Conservation (phyloP, 2,888 invertebrate species). For the Chrysina gloriosa region DNA sequence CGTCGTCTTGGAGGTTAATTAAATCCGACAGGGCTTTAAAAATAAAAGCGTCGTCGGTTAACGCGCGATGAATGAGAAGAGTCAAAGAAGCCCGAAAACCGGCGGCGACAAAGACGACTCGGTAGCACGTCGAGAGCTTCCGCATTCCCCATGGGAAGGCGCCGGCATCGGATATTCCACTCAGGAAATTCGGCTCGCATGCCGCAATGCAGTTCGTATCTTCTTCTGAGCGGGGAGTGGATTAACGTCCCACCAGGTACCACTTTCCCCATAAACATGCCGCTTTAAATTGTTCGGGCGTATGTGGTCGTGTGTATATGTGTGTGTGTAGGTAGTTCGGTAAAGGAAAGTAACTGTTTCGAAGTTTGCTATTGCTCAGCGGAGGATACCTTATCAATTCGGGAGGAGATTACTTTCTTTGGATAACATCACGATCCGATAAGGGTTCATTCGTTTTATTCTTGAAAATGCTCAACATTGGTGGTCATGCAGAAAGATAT, state of each 20-base stretch:
- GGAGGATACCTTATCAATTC: too few species aligned
- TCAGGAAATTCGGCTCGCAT: conserved; percentile 32
- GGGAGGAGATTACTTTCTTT: too few species aligned
- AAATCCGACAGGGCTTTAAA: conserved; percentile 13
- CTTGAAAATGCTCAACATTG: too few species aligned
- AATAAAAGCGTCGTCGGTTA: not conserved
- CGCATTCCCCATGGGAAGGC: not conserved
- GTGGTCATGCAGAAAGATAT: too few species aligned
- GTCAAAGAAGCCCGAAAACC: not conserved
- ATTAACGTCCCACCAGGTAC: conserved; percentile 3
- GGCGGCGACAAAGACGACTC: not conserved
- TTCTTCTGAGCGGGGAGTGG: conserved; percentile 1
- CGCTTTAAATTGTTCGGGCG: not conserved
- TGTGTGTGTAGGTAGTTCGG: too few species aligned
- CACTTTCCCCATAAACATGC: not conserved
- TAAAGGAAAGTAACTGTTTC: too few species aligned
- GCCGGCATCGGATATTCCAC: conserved; percentile 22
- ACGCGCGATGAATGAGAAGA: not conserved
- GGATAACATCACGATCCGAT: too few species aligned
- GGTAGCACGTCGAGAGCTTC: not conserved
- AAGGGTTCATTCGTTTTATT: too few species aligned
- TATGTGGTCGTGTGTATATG: too few species aligned
- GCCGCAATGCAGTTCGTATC: conserved; percentile 26
- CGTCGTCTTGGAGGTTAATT: conserved; percentile 3
- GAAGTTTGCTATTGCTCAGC: too few species aligned